Conservation (phyloP, 1,140 invertebrate genomes). For the Trichonephila clavata region DNA sequence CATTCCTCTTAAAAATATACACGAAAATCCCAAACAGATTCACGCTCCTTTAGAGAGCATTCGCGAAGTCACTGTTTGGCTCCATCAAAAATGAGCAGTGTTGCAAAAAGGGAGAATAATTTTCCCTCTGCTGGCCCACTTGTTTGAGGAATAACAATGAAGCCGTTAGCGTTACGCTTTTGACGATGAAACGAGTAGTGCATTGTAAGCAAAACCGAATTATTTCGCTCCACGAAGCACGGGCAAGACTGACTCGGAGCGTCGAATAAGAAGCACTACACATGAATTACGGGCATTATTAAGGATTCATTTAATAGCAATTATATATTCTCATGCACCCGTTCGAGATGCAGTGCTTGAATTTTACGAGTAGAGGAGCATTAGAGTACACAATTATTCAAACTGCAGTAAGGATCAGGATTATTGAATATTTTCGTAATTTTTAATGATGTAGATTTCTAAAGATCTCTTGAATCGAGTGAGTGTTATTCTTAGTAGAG, state of each 20-base stretch:
- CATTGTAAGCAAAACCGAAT: constrained; percentile 44
- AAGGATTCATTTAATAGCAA: constrained; percentile 34
- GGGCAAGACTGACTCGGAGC: background rate
- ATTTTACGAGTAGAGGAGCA: background rate
- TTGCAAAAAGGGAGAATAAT: background rate
- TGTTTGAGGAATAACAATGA: constrained; percentile 19
- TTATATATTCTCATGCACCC: background rate
- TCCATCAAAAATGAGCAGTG: background rate
- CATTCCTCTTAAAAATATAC: no score
- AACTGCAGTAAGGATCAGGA: background rate
- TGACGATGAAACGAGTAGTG: background rate
- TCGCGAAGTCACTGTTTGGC: background rate
- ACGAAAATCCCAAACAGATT: background rate
- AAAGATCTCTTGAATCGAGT: no score
- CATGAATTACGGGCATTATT: constrained; percentile 26
- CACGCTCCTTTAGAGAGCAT: background rate
- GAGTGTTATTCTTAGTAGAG: no score
- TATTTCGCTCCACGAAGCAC: constrained; percentile 28
- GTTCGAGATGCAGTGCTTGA: no score
- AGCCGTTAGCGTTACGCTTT: constrained; percentile 14
- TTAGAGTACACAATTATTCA: background rate
- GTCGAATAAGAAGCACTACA: no score
- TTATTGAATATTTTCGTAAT: background rate
- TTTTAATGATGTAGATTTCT: no score
- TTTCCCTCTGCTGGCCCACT: background rate